Evolutionary conservation across 1,140 invertebrate genomes (phyloP).

Genomic region (Phocides pigmalion): DNA sequence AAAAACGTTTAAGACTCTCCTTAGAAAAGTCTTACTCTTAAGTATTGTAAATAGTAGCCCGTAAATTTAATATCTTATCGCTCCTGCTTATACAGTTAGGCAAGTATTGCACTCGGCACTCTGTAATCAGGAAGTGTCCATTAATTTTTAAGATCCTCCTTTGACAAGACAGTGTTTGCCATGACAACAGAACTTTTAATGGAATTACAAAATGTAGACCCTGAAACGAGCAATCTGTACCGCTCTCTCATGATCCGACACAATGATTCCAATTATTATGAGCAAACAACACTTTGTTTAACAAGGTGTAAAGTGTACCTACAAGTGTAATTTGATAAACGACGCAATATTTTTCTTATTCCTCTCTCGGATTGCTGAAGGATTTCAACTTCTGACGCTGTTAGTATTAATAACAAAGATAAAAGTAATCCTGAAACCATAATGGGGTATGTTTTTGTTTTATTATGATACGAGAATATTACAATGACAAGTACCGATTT

Average conservation of each 20-base stretch:
- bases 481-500: too few relatives aligned
- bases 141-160: conserved; percentile 79
- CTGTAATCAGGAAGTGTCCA: conserved; percentile 68
- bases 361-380: too few relatives aligned
- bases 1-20: too few relatives aligned
- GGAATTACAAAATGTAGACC: conserved; percentile 58
- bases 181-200: conserved; percentile 79
- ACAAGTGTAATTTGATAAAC: too few relatives aligned
- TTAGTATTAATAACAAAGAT: too few relatives aligned
- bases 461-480: too few relatives aligned
- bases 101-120: conserved; percentile 1
- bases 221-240: conserved; percentile 7
- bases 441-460: too few relatives aligned
- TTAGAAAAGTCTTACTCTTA: too few relatives aligned
- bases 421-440: too few relatives aligned
- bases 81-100: not conserved
- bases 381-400: too few relatives aligned
- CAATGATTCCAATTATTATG: conserved; percentile 29
- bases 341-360: too few relatives aligned
- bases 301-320: not conserved
- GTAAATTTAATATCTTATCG: not conserved
- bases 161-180: conserved; percentile 69
- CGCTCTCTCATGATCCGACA: conserved; percentile 2
- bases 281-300: conserved; percentile 10
- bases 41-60: not conserved